Evolutionary conservation across 2,113 vertebrate genomes (phyloP), one percentile per base, ranked within the genome.

Genomic region (Piaya cayana): DNA sequence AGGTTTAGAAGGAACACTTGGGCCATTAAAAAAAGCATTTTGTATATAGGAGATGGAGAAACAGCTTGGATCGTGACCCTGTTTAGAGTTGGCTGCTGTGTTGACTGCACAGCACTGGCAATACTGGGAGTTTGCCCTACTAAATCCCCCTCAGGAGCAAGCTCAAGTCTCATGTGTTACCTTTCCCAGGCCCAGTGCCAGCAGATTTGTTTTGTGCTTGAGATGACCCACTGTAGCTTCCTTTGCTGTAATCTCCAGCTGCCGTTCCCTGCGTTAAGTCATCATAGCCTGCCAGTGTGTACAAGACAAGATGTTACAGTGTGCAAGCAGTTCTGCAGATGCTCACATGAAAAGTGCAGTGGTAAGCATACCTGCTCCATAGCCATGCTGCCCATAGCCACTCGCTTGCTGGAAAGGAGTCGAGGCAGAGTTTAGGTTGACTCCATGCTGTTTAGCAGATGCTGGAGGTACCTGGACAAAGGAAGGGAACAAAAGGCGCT

Each of bases 191-290:
- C 97, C 98, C 99, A 96, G 98, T 97, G 94, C 98, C 98, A 90
- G 98, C 96, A 94, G 99, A 97, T 97, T 99, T 99, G 98, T 97
- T 98, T 98, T 99, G 98, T 97, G 99, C 98, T 98, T 99, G 99
- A 79, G 98, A 98, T 94, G 98, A 98, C 89, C 98, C 98, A 97
- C 98, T 98, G 96, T 99, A 99, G 94, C 98, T 98, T 96, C 98
- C 98, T 98, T 99, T 99, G 97, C 97, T 98, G 98, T 99, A 99
- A 92, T 99, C 99, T 71, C 98, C 99, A 77, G 98, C 98, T 68
- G 98, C 98, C 6, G 99, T 98, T 95, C 98, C 99, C 97, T 99
- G 99, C 56, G 98, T 98, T 97, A 99, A 97, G 97, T 99, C 99
- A 49, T 99, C 99, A 59, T 99, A 99, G 96, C 99, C 99, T 99